phyloP scores from a whole-genome alignment of 2,888 invertebrate genomes.

The Drosophila pegasa region DNA sequence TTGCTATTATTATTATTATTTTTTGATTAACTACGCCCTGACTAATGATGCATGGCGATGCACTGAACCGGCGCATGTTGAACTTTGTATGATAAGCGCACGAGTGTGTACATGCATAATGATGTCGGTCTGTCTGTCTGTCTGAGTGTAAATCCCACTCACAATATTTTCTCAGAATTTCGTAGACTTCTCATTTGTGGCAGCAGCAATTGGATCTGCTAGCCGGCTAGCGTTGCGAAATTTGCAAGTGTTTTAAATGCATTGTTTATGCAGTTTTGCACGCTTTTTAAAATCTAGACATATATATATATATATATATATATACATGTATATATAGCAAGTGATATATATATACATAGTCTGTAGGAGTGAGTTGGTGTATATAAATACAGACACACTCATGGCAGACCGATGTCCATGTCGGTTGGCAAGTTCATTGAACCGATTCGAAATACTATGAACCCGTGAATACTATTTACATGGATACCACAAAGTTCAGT shows the following conservation, averaged over 20 bases:
- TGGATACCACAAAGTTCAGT: conserved; percentile 27
- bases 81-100: conserved; percentile 18
- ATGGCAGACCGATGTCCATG: not conserved
- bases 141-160: not conserved
- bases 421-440: conserved; percentile 63
- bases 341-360: conserved; percentile 15
- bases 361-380: not conserved
- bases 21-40: conserved; percentile 26
- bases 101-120: not conserved
- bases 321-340: conserved; percentile 2
- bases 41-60: conserved; percentile 61
- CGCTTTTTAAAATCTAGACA: not conserved
- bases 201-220: not conserved
- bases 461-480: conserved; percentile 12
- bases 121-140: not conserved
- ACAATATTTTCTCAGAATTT: not conserved
- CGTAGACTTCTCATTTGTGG: not conserved
- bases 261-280: not conserved
- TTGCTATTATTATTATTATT: conserved; percentile 6
- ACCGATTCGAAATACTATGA: conserved; percentile 47
- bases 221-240: not conserved
- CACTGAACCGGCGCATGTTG: conserved; percentile 47
- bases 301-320: not conserved
- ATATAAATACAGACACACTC: conserved; percentile 13
- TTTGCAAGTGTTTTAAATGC: not conserved